Percentiles rank a stretch among this genome's conserved stretches.
phyloP scores from a whole-genome alignment of 2,113 vertebrate genomes.

The Channa argus region DNA sequence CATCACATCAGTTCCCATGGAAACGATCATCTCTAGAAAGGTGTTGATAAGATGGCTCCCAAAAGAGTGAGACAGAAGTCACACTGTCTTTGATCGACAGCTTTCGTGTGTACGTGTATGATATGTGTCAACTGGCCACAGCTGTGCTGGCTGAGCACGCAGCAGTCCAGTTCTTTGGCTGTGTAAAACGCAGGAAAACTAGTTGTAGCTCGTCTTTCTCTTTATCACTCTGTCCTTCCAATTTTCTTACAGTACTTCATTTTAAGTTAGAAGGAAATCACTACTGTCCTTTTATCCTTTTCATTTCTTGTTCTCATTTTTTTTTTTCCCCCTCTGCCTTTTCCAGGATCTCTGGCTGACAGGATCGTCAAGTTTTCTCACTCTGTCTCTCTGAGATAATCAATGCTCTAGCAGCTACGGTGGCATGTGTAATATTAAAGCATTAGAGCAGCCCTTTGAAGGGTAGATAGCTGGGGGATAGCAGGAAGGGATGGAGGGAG shows the following conservation, averaged over 20 bases:
- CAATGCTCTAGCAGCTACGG: conserved; percentile 56
- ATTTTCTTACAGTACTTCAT: conserved; percentile 9
- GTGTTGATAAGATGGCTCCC: conserved; percentile 38
- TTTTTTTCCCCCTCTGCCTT: conserved; percentile 12
- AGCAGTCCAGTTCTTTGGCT: not conserved
- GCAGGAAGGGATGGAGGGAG: conserved; percentile 56
- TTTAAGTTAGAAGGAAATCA: not conserved
- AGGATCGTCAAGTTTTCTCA: conserved; percentile 36
- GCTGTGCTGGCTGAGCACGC: conserved; percentile 9
- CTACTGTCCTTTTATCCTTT: conserved; percentile 33
- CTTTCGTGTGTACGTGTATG: conserved; percentile 33
- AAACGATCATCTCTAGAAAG: conserved; percentile 43
- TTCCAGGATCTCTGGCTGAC: conserved; percentile 24
- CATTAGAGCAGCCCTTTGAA: conserved; percentile 67
- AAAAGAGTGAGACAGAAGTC: conserved; percentile 8
- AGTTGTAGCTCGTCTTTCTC: conserved; percentile 40
- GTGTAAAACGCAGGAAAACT: conserved; percentile 6
- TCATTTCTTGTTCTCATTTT: conserved; percentile 14
- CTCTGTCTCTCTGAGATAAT: conserved; percentile 55
- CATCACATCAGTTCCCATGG: conserved; percentile 57
- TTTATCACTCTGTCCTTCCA: too few species aligned
- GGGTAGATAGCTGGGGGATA: conserved; percentile 33
- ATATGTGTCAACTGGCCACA: conserved; percentile 21
- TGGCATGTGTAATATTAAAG: conserved; percentile 72
- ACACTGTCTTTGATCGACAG: conserved; percentile 29